phyloP scores from a whole-genome alignment of 2,888 invertebrate species.

The Malthinus flaveolus region DNA sequence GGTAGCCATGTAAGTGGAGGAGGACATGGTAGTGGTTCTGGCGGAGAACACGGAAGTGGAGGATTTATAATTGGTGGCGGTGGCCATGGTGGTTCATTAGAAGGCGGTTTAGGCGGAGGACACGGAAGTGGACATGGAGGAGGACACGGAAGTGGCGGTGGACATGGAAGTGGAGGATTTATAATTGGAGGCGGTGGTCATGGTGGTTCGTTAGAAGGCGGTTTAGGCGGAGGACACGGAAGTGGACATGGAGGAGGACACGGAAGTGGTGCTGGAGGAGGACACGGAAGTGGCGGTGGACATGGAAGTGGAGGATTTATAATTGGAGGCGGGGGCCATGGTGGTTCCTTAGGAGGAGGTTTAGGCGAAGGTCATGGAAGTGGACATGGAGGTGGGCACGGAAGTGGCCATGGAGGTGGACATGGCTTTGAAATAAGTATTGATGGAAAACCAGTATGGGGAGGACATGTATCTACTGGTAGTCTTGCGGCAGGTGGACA shows the following conservation, averaged over 20 bases:
- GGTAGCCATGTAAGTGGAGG: neutral
- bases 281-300: neutral
- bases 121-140: neutral
- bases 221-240: conserved; percentile 1
- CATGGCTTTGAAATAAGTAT: neutral
- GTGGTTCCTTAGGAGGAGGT: neutral
- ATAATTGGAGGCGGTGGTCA: neutral
- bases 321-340: neutral
- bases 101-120: neutral
- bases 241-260: neutral
- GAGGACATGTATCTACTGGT: neutral
- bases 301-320: neutral
- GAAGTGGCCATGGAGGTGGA: conserved; percentile 1
- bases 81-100: neutral
- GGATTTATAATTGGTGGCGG: neutral
- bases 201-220: neutral
- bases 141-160: neutral
- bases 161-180: conserved; percentile 6
- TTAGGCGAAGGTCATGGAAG: neutral
- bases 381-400: neutral
- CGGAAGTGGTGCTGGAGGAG: neutral
- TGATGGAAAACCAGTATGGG: neutral
- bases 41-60: conserved; percentile 2
- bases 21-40: neutral
- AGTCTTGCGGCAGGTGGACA: neutral